Base-by-base conservation (phyloP, 2,113 vertebrate genomes). In the Sarotherodon lohbergeri region DNA sequence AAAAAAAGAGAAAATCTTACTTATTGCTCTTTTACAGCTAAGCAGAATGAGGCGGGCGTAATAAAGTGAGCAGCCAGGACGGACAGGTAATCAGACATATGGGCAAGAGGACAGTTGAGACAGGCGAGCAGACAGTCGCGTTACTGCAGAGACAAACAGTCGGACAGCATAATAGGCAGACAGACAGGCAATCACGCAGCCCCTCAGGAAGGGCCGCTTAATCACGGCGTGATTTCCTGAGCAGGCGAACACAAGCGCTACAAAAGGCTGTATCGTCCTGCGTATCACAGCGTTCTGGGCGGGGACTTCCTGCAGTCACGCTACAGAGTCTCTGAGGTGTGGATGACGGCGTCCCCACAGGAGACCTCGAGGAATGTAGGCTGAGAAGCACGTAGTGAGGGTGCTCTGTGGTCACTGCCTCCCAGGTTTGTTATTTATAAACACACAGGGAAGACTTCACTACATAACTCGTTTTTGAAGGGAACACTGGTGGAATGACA, bases 181-280 rank as follows among this genome's bases (percentile, higher is more conserved):
- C 83, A 34, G 79, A 48, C 82, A 76, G 54, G 36, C 59, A 83
- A 57, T 46, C 39, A 84, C 36, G 4, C 76, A 71, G 85, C 48
- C 22, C 1, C 24, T 63, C 82, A 54, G 90, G 89, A 88, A 81
- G 80, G 52, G 36, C 57, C 76, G 9, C 24, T 88, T 90, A 90
- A 90, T 94, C 91, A 81, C 39, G 4, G 55, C 63, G 90, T 90
- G 86, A 90, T 92, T 94, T 94, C 91, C 92, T 89, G 85, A 78
- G 63, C 68, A 4, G 88, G 48, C 79, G 1, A 19, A 52, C 79
- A 24, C 79, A 55, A 80, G 4, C 6, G 9, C 59, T 84, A 57
- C 87, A 76, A 55, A 80, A 66, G 81, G 22, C 9, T 1, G 32
- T 17, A 24, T 89, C 52, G 29, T 59, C 48, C 27, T n/a, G 83